Evolutionary conservation across 2,888 invertebrate genomes (phyloP).

Genomic region (Trichopria drosophilae): DNA sequence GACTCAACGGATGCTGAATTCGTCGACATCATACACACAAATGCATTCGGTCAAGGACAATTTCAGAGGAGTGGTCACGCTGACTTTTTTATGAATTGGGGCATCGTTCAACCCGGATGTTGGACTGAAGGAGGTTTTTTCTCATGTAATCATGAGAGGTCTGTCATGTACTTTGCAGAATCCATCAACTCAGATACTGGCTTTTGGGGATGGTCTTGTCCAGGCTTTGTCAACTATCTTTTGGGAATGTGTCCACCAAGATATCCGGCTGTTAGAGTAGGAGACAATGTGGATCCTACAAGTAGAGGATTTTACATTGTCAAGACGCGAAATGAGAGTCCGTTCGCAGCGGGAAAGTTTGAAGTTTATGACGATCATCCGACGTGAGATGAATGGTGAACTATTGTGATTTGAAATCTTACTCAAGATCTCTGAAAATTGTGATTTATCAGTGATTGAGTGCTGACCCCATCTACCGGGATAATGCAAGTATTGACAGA

Average conservation of each 20-base stretch:
- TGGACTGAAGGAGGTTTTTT: constrained; percentile 60
- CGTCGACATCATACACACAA: constrained; percentile 73
- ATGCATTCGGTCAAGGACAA: constrained; percentile 70
- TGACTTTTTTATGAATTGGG: constrained; percentile 75
- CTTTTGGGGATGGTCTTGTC: constrained; percentile 70
- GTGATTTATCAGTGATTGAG: no score
- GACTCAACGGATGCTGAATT: constrained; percentile 68
- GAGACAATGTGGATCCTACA: constrained; percentile 42
- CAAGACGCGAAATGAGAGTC: constrained; percentile 62
- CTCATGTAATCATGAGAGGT: constrained; percentile 68
- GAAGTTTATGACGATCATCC: constrained; percentile 47
- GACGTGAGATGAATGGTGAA: constrained; percentile 12
- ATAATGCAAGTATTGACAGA: no score
- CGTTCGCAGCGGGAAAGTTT: constrained; percentile 66
- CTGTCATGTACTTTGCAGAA: constrained; percentile 67
- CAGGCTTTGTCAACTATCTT: constrained; percentile 63
- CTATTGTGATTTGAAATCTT: no score
- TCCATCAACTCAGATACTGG: constrained; percentile 65
- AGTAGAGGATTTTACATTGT: constrained; percentile 62
- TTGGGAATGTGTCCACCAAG: constrained; percentile 64
- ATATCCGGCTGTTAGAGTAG: constrained; percentile 47
- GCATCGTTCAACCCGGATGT: constrained; percentile 70
- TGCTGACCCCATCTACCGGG: no score
- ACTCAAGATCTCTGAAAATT: no score
- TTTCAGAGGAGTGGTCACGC: constrained; percentile 68